phyloP scores from a whole-genome alignment of 1,140 invertebrate genomes.

The Anastrepha obliqua region DNA sequence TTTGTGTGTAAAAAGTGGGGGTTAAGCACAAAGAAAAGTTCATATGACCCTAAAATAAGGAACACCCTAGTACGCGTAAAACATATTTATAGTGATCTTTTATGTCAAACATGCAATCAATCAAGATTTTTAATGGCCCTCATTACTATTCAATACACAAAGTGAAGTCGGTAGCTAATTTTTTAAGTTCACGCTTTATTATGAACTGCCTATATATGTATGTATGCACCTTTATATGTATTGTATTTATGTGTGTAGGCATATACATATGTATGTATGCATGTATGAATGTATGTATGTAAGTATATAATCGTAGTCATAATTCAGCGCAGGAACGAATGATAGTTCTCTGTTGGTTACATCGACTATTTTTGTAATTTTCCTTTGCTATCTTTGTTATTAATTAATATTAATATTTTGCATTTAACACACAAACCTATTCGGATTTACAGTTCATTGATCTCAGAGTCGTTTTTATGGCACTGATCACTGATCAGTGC shows the following conservation, averaged over 20 bases:
- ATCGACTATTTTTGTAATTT: neutral
- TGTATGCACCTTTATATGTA: too few relatives aligned
- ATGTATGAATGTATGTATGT: neutral
- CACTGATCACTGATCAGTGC: neutral
- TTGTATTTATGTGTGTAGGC: too few relatives aligned
- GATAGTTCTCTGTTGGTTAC: too few relatives aligned
- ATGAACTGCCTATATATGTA: too few relatives aligned
- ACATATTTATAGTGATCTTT: too few relatives aligned
- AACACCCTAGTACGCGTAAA: too few relatives aligned
- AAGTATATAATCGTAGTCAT: neutral
- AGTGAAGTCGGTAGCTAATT: neutral
- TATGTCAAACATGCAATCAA: too few relatives aligned
- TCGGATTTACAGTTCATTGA: conserved; percentile 33
- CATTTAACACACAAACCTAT: neutral
- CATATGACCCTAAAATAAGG: too few relatives aligned
- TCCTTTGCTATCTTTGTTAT: neutral
- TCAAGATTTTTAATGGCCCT: neutral
- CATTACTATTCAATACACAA: neutral
- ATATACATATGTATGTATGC: neutral
- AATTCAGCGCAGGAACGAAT: neutral
- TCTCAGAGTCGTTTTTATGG: neutral
- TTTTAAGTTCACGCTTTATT: too few relatives aligned
- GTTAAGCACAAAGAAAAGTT: too few relatives aligned
- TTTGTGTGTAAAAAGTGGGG: too few relatives aligned
- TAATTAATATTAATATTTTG: neutral